Conservation (phyloP, 2,888 invertebrate genomes). For the Drosophila nigritarsus region DNA sequence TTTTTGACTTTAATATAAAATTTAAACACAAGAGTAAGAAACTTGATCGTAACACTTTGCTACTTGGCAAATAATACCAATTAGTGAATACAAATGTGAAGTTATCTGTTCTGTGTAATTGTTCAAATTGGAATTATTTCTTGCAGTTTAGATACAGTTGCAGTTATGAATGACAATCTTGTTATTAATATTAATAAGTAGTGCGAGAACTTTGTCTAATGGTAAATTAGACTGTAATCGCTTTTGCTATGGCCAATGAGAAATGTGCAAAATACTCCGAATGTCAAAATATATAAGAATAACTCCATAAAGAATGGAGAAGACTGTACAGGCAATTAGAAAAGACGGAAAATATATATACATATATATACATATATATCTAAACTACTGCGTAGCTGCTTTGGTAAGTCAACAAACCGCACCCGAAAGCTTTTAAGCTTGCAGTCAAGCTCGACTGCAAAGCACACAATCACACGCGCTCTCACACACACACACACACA, state of each 20-base stretch:
- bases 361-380: constrained; percentile 1
- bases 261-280: background rate
- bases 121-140: background rate
- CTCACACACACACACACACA: constrained; percentile 9
- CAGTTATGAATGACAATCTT: background rate
- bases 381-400: constrained; percentile 42
- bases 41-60: background rate
- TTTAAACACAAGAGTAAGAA: background rate
- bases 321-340: constrained; percentile 7
- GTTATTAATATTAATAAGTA: background rate
- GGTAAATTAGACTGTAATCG: background rate
- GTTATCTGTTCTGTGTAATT: background rate
- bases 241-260: background rate
- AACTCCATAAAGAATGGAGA: too few species aligned
- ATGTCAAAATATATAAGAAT: background rate
- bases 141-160: background rate
- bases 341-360: background rate
- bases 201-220: background rate
- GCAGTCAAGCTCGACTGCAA: constrained; percentile 49
- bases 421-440: constrained; percentile 57
- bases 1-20: background rate
- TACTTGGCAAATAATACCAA: background rate
- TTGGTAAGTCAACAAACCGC: constrained; percentile 26
- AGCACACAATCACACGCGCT: constrained; percentile 16
- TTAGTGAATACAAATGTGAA: background rate